Evolutionary conservation across 2,888 invertebrate genomes (phyloP).

Genomic region (Amphipoea oculea): DNA sequence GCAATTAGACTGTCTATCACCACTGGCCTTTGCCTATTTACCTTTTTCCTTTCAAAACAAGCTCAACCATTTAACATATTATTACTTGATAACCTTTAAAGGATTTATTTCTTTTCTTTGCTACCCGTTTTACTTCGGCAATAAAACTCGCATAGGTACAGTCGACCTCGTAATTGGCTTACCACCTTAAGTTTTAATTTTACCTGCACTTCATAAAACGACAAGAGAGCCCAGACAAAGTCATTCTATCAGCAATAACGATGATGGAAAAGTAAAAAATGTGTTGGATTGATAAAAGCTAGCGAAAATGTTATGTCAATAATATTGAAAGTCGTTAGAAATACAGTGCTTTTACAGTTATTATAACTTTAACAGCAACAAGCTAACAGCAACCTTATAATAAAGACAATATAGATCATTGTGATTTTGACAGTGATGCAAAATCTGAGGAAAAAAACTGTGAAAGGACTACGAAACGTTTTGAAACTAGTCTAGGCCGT

Average conservation of each 20-base stretch:
- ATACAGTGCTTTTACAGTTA: background rate
- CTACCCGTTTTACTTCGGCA: background rate
- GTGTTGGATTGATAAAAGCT: background rate
- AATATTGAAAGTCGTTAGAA: background rate
- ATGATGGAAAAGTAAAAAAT: background rate
- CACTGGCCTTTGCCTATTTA: conserved; percentile 31
- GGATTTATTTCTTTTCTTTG: background rate
- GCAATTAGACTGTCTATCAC: conserved; percentile 19
- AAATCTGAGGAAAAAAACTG: no score
- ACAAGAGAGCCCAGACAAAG: background rate
- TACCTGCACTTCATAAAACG: background rate
- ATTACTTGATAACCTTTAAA: conserved; percentile 34
- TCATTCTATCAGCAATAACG: background rate
- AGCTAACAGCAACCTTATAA: no score
- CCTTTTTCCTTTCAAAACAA: conserved; percentile 25
- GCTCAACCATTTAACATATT: conserved; percentile 19
- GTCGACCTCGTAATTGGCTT: background rate
- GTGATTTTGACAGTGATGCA: no score
- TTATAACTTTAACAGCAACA: no score
- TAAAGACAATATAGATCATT: no score
- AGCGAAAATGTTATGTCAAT: background rate
- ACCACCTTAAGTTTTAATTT: background rate
- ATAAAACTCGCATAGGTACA: background rate
- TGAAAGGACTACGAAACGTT: no score
- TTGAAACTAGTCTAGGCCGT: no score